Evolutionary conservation across 2,113 vertebrate species (phyloP), one percentile per base, ranked within the genome.

Genomic region (Sisor rabdophorus): DNA sequence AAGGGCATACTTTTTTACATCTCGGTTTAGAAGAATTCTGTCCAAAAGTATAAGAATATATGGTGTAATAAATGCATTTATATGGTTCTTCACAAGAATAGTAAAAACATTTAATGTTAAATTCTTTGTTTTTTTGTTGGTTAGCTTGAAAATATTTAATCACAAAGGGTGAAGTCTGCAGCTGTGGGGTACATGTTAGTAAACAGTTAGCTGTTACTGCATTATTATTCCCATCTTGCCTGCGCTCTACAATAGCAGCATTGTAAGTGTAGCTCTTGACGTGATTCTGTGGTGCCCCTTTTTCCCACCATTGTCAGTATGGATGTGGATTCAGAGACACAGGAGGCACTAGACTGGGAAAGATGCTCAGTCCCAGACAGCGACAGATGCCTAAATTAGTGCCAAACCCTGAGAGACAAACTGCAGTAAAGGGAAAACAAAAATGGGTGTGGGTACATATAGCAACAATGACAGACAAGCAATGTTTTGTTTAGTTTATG

Each of bases 381-480:
- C 92, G 92, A 92, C 95, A 96, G 94, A 95, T 95, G 95, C 92
- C 91, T 92, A 93, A 93, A 95, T 95, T 94, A 95, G 91, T 88
- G 85, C 91, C 91, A 93, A 94, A 93, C 91, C 77, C 79, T 91
- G 91, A 90, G 88, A 92, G 87, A 89, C 89, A 90, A 89, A 89
- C 89, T 87, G 85, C 82, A 76, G 91, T 91, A 93, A 69, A 44
- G 5, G 55, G 30, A 92, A 94, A 94, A 93, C 88, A 83, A 55
- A 85, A 68, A 65, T 26, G 11, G 22, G 22, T 73, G 9, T 68
- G 20, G 36, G 36, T 2, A 24, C 36, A 26, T 17, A 55, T 53
- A 50, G n/a, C 22, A 61, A 47, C 58, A 60, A 17, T 59, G 16
- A 60, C 17, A 10, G 22, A 47, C 16, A 22, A 16, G 50, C 28